phyloP scores from a whole-genome alignment of 2,113 vertebrate species.

The Oryzias curvinotus region DNA sequence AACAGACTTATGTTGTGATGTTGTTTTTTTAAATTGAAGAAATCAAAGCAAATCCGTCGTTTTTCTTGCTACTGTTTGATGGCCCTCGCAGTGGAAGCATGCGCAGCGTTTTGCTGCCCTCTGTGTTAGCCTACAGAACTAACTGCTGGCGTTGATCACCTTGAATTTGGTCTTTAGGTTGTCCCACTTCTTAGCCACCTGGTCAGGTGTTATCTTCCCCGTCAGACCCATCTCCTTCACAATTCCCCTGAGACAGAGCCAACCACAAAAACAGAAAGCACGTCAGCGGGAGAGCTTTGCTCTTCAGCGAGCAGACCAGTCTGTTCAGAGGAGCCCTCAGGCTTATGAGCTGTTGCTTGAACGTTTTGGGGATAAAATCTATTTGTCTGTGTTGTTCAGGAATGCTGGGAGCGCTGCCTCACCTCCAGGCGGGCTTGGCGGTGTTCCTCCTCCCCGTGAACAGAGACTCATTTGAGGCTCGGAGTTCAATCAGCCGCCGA shows the following conservation, averaged over 20 bases:
- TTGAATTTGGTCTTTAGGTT: constrained; percentile 81
- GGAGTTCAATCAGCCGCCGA: constrained; percentile 71
- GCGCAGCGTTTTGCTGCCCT: background rate
- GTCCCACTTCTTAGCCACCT: constrained; percentile 82
- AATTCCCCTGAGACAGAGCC: constrained; percentile 58
- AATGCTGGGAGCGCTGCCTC: background rate
- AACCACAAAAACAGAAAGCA: background rate
- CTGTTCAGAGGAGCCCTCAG: too few relatives aligned
- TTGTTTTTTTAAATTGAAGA: too few relatives aligned
- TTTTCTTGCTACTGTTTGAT: background rate
- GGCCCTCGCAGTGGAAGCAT: background rate
- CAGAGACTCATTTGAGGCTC: constrained; percentile 74
- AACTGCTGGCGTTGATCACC: constrained; percentile 38
- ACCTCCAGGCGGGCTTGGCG: constrained; percentile 78
- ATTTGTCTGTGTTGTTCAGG: too few relatives aligned
- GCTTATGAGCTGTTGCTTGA: background rate
- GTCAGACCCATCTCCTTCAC: constrained; percentile 76
- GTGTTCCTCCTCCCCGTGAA: constrained; percentile 79
- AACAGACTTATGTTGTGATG: too few relatives aligned
- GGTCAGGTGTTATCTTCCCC: constrained; percentile 75
- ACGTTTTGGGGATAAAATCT: background rate
- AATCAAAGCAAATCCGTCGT: background rate
- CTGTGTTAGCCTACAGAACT: background rate
- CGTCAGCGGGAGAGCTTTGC: background rate
- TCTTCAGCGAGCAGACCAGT: too few relatives aligned